A percentile compares a stretch with the other conserved stretches of the same genome.
Conservation (phyloP, 2,888 invertebrate species). For the Diplolepis rosae region DNA sequence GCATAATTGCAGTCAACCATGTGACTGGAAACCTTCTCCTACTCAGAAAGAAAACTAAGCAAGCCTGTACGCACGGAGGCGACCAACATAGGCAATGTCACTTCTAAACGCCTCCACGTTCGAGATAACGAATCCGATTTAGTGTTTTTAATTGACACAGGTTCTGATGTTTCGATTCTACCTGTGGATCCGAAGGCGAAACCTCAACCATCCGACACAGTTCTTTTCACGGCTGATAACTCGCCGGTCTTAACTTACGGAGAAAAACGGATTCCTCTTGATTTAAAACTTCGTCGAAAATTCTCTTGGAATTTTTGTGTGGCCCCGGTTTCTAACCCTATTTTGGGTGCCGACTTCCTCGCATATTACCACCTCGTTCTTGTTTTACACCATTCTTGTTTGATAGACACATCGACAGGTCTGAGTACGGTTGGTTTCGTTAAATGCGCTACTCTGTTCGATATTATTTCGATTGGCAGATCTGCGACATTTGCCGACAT, state of each 20-base stretch:
- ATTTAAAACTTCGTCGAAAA: neutral
- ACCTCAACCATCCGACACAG: neutral
- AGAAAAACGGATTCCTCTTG: neutral
- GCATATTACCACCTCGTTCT: neutral
- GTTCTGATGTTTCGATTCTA: conserved; percentile 5
- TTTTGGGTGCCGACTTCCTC: neutral
- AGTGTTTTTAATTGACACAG: neutral
- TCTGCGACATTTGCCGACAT: neutral
- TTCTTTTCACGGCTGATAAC: neutral
- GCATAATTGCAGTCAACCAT: neutral
- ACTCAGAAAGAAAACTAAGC: neutral
- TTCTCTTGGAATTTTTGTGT: conserved; percentile 4
- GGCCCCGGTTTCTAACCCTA: neutral
- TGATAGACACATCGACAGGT: neutral
- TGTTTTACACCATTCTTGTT: neutral
- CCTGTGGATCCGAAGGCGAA: neutral
- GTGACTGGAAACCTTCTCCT: neutral
- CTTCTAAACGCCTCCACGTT: neutral
- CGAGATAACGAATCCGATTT: neutral
- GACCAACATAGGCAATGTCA: neutral
- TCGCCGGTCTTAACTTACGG: neutral
- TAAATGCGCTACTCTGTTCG: neutral
- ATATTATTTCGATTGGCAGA: neutral
- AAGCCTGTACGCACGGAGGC: too few relatives aligned
- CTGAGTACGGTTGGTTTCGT: neutral